Base-by-base conservation (phyloP, 2,113 vertebrate species). In the Proterorhinus semilunaris region DNA sequence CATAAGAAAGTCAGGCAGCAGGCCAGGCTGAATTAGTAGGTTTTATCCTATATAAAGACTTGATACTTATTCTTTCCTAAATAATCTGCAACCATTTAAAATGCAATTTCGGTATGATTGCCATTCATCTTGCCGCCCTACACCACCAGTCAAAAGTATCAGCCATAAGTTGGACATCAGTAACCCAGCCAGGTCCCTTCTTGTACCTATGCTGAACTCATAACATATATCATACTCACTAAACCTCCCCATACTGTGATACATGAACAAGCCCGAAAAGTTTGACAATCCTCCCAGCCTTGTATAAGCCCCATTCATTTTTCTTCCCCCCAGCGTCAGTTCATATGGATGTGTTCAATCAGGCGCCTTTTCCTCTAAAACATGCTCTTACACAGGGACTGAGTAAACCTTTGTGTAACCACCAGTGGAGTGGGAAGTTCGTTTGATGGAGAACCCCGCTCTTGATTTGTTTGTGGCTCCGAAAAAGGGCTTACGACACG, bases 381-480 rank as follows among this genome's bases (percentile, higher is more conserved):
- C 82, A 85, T 74, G 84, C 89, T 80, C 77, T 86, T 79, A 82
- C 86, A 83, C 80, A 86, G 80, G 57, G 43, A 80, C 78, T 65
- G 83, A 82, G 83, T 84, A 83, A 88, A 89, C 89, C 86, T 88
- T 89, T 86, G 86, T 87, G 87, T 80, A 83, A 87, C 86, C 84
- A 72, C 83, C 71, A 72, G 85, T 86, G 59, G 74, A 88, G 80
- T 81, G 75, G 80, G 84, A 82, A 86, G 83, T 87, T 85, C 72
- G 85, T 89, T 88, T 91, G 88, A 89, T 87, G 88, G 84, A 91
- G 85, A 88, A 81, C 86, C 86, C 77, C 27, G 27, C 70, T 83
- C 86, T 87, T 89, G 84, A 89, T 91, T 91, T 91, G 90, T 91
- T 91, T 91, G 90, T 88, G 88, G 87, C 89, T 88, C 90, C 87